Base-by-base conservation (phyloP, 2,797 vertebrate genomes). In the Arrhamphus sclerolepis region DNA sequence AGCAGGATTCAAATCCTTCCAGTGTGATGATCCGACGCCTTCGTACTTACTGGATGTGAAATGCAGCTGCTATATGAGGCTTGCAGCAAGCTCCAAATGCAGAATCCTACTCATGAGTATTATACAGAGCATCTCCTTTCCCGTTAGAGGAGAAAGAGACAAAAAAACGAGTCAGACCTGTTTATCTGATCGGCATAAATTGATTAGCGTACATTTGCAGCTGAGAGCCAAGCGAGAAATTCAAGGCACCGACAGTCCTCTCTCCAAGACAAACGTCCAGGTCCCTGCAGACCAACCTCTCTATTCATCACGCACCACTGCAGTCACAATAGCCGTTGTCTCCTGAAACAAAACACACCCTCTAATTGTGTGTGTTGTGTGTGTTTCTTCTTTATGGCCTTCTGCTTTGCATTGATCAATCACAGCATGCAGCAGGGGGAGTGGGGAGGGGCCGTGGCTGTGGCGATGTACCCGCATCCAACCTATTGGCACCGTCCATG, bases 401-500 rank as follows among this genome's bases (percentile, higher is more conserved):
- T 72, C 51, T 61, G 77, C 71, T 58, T 70, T 18, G 56, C 26
- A 31, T 63, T 82, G 76, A 91, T 92, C 88, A 89, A 90, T 93
- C 88, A 92, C 82, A 22, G n/a, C 2, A 64, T 43, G 62, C 28
- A 54, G 60, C 42, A 13, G 49, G 48, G 58, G 13, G 46, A 48
- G 68, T 4, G n/a, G 57, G 41, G 72, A n/a, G 75, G 74, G 46
- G 66, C 47, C 70, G 62, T 56, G 69, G 63, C 66, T 46, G 80
- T 69, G 79, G 77, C 60, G 39, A 59, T 89, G 87, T 86, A 72
- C 74, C 83, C 47, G 18, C 71, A 59, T 72, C 80, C 53, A 81
- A 87, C 86, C 86, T 83, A 65, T 77, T 88, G 87, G 83, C 86
- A 81, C 78, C 69, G 50, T 62, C 77, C 55, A 63, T 89, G 87